These are phyloP conservation scores for Spodoptera picta DNA, from an alignment of 2,888 invertebrate species.

Conservation along the genomic window DNA sequence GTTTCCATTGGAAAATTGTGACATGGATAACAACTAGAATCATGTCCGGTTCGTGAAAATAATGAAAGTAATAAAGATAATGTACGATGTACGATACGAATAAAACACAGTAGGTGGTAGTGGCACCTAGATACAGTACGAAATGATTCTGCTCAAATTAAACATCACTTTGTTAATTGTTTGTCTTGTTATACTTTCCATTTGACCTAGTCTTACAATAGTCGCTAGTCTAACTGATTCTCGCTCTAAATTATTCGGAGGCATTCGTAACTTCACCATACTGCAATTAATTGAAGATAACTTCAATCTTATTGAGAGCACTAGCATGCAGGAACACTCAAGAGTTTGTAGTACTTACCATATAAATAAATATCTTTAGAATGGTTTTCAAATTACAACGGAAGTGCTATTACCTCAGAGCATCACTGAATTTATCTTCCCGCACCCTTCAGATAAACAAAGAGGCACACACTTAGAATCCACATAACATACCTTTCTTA, in stretches of 20 bases:
- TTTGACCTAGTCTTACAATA: conserved; percentile 58
- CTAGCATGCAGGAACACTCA: conserved; percentile 21
- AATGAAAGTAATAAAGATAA: neutral
- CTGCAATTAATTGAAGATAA: conserved; percentile 35
- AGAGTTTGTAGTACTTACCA: conserved; percentile 31
- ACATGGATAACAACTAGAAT: too few species aligned
- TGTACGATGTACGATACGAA: neutral
- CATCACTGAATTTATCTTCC: conserved; percentile 71
- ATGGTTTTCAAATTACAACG: conserved; percentile 61
- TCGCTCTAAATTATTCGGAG: conserved; percentile 26
- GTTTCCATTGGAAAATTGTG: too few species aligned
- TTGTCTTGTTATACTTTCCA: conserved; percentile 48
- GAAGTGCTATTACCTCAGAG: conserved; percentile 69
- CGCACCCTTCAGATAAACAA: conserved; percentile 82
- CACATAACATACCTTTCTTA: conserved; percentile 75
- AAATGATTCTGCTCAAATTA: conserved; percentile 22
- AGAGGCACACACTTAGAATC: conserved; percentile 78
- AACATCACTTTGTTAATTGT: conserved; percentile 42
- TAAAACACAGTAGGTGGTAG: neutral
- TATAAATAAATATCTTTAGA: conserved; percentile 59
- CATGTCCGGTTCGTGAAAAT: too few species aligned
- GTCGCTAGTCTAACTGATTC: conserved; percentile 37
- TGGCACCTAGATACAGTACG: neutral
- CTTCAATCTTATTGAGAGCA: conserved; percentile 35
- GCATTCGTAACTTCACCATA: conserved; percentile 11